Percentiles rank a stretch among this genome's conserved stretches.
phyloP scores from a whole-genome alignment of 2,113 vertebrate species.

The Pseudorhombus dupliciocellatus region DNA sequence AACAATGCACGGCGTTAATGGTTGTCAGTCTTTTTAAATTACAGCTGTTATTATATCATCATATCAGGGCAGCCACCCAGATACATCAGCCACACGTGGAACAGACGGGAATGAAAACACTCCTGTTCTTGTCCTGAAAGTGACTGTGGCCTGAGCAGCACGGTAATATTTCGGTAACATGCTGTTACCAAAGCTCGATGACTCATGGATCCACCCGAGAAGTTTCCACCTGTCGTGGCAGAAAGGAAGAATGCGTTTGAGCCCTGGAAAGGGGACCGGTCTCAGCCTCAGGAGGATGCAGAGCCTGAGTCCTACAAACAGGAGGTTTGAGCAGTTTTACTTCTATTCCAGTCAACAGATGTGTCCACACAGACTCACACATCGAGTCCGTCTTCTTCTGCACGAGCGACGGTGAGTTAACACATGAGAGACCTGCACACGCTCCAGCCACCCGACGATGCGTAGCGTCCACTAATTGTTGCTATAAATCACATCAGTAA shows the following conservation, averaged over 20 bases:
- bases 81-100: not conserved
- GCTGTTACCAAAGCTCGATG: too few relatives aligned
- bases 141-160: too few relatives aligned
- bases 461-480: not conserved
- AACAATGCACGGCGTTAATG: conserved; percentile 29
- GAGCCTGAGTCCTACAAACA: too few relatives aligned
- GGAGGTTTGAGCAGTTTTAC: not conserved
- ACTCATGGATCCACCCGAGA: too few relatives aligned
- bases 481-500: not conserved
- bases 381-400: not conserved
- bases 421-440: not conserved
- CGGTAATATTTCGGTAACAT: too few relatives aligned
- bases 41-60: conserved; percentile 5
- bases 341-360: not conserved
- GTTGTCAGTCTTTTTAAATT: conserved; percentile 8
- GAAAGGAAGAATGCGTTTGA: too few relatives aligned
- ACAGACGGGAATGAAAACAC: not conserved
- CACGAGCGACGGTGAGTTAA: not conserved
- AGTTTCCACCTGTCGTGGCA: too few relatives aligned
- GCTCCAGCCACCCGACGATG: not conserved
- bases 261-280: too few relatives aligned
- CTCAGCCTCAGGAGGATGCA: too few relatives aligned
- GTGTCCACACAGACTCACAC: not conserved
- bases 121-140: too few relatives aligned
- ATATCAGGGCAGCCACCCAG: not conserved